Evolutionary conservation across 1,140 invertebrate species (phyloP).

Genomic region (Leptestheria dahalacensis): DNA sequence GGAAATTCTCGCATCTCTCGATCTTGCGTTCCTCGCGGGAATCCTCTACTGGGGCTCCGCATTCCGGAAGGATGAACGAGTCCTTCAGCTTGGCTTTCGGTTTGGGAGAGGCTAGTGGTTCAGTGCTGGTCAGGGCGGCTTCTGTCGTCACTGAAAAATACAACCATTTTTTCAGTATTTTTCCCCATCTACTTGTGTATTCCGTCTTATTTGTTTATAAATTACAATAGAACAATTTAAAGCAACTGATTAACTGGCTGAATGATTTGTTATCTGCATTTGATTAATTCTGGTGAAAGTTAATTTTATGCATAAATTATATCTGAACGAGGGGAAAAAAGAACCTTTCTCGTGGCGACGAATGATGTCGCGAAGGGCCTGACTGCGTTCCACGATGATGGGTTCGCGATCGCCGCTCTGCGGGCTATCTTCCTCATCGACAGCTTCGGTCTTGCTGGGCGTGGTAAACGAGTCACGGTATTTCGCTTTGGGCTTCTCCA

Average conservation of each 20-base stretch:
- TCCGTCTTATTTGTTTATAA: too few relatives aligned
- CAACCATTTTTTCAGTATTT: too few relatives aligned
- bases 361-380: conserved; percentile 8
- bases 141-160: background rate
- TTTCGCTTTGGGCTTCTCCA: conserved; percentile 25
- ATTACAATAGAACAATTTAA: too few relatives aligned
- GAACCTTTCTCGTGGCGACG: background rate
- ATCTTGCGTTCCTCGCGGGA: background rate
- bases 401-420: conserved; percentile 3
- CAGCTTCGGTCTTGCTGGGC: background rate
- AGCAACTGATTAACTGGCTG: too few relatives aligned
- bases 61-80: background rate
- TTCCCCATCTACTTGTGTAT: too few relatives aligned
- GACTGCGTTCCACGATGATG: conserved; percentile 7
- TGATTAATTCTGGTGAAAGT: too few relatives aligned
- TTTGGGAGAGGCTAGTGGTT: background rate
- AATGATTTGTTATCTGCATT: too few relatives aligned
- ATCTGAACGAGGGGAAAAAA: too few relatives aligned
- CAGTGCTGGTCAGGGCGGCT: background rate
- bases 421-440: background rate
- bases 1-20: conserved; percentile 2
- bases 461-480: conserved; percentile 23
- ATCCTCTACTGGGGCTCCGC: background rate
- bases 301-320: too few relatives aligned
- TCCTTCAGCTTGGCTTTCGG: conserved; percentile 12